Conservation (phyloP, 2,797 vertebrate genomes). For the Onychomys leucogaster region DNA sequence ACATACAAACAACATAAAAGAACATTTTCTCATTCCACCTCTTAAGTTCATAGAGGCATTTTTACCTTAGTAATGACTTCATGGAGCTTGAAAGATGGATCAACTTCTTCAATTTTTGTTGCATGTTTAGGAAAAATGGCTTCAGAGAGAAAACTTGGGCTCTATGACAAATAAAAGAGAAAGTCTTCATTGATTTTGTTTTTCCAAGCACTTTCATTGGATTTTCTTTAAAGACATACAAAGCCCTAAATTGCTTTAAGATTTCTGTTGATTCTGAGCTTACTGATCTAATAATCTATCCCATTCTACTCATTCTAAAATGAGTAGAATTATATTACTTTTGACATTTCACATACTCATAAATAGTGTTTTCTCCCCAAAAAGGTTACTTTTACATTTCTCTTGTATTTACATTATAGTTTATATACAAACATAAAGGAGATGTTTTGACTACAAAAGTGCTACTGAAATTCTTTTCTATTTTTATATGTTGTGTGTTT, state of each 20-base stretch:
- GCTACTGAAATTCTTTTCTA: neutral
- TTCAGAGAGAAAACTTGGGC: conserved; percentile 92
- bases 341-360: neutral
- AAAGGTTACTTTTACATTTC: neutral
- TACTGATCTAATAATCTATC: conserved; percentile 76
- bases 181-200: conserved; percentile 78
- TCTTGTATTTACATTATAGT: neutral
- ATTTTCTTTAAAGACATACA: conserved; percentile 81
- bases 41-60: neutral
- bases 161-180: conserved; percentile 86
- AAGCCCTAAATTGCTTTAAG: conserved; percentile 76
- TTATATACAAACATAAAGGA: neutral
- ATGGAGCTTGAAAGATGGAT: conserved; percentile 93
- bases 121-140: conserved; percentile 89
- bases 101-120: conserved; percentile 88
- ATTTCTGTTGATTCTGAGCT: conserved; percentile 64
- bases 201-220: conserved; percentile 71
- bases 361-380: neutral
- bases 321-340: neutral
- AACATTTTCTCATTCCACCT: neutral
- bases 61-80: conserved; percentile 94
- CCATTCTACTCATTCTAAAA: no score
- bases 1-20: neutral
- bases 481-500: neutral
- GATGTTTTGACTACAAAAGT: neutral